These are phyloP conservation scores for Diorhabda elongata DNA, from an alignment of 1,140 invertebrate genomes.

Conservation along the genomic window DNA sequence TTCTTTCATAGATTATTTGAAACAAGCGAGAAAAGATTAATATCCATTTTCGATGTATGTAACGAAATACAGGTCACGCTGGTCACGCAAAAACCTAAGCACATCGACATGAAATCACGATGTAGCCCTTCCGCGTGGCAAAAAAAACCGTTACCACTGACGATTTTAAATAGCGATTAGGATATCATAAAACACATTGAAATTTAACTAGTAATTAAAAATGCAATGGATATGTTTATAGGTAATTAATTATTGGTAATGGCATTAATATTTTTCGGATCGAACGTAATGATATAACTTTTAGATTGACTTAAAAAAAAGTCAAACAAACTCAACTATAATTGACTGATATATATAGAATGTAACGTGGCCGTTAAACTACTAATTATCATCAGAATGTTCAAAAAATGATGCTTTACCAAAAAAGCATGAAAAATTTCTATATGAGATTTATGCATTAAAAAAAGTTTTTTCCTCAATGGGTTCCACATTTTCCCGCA, in stretches of 20 bases:
- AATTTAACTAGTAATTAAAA: not conserved
- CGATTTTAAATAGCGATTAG: not conserved
- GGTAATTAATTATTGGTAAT: not conserved
- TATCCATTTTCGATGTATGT: conserved; percentile 2
- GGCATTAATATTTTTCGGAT: no score
- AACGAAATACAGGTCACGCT: not conserved
- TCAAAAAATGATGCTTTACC: no score
- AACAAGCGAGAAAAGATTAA: conserved; percentile 2
- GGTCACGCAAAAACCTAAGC: conserved; percentile 1
- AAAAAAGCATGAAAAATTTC: no score
- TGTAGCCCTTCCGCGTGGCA: not conserved
- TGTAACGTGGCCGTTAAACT: no score
- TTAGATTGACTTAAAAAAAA: no score
- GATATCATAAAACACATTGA: not conserved
- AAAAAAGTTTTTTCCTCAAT: no score
- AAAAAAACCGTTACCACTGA: not conserved
- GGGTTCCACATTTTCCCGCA: no score
- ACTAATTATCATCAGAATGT: no score
- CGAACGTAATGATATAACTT: no score
- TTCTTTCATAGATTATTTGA: not conserved
- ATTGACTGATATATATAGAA: no score
- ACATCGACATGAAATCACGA: not conserved
- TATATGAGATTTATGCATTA: no score
- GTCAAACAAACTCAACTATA: no score
- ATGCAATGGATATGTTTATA: not conserved